Evolutionary conservation across 2,888 invertebrate species (phyloP).

Genomic region (Pristionchus japonicus): DNA sequence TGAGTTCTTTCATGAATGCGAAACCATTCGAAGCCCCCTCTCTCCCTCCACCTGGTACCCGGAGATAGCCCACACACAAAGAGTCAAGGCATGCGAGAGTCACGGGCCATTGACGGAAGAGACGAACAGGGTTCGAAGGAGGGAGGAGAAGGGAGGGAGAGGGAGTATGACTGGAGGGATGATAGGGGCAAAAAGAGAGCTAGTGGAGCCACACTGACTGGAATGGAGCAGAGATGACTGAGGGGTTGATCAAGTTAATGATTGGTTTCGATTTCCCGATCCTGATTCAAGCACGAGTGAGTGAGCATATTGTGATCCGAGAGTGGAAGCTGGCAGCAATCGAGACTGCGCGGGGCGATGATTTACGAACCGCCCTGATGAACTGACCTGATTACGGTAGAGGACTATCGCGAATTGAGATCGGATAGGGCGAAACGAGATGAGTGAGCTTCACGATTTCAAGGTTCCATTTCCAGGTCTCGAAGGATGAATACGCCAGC

Average conservation of each 20-base stretch:
- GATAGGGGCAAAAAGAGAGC: background rate
- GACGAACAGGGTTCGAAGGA: background rate
- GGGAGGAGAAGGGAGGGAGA: background rate
- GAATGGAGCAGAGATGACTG: background rate
- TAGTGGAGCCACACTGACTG: slow-evolving; percentile 17
- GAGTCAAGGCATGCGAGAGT: background rate
- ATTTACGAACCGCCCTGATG: slow-evolving; percentile 5
- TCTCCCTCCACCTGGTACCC: slow-evolving; percentile 13
- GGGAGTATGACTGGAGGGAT: background rate
- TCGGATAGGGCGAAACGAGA: background rate
- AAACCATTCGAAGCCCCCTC: background rate
- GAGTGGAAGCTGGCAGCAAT: background rate
- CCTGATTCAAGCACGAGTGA: background rate
- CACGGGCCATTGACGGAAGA: background rate
- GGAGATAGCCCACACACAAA: slow-evolving; percentile 25
- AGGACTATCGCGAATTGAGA: background rate
- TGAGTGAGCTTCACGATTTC: background rate
- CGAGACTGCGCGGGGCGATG: background rate
- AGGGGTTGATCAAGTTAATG: background rate
- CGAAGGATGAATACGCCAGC: slow-evolving; percentile 62
- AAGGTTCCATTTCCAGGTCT: slow-evolving; percentile 51
- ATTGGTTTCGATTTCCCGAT: background rate
- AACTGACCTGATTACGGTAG: background rate
- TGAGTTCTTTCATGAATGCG: background rate
- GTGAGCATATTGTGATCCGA: background rate